Conservation (phyloP, 2,888 invertebrate genomes). For the Drosophila paracracens region DNA sequence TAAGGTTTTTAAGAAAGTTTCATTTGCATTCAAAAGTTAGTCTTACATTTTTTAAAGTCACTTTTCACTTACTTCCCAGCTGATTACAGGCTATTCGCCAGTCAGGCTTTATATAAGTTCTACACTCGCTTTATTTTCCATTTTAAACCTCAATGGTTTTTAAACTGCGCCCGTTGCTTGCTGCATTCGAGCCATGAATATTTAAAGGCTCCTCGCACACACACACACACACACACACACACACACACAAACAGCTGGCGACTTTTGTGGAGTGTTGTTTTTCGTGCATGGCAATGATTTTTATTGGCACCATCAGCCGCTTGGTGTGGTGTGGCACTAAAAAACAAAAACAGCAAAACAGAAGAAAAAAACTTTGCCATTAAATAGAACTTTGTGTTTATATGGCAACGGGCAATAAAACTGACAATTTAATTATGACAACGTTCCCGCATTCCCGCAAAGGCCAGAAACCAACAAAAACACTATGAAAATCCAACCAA, state of each 20-base stretch:
- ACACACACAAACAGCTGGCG: not conserved
- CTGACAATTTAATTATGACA: constrained; percentile 75
- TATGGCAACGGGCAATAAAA: constrained; percentile 62
- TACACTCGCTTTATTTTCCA: not conserved
- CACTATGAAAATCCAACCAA: constrained; percentile 50
- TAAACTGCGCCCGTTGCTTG: constrained; percentile 16
- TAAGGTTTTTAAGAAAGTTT: not conserved
- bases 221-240: not conserved
- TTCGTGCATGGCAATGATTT: constrained; percentile 53
- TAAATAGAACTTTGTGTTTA: constrained; percentile 59
- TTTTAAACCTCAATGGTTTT: constrained; percentile 18
- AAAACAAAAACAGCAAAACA: constrained; percentile 26
- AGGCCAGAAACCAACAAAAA: constrained; percentile 21
- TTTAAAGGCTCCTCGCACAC: constrained; percentile 77
- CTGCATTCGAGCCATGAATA: constrained; percentile 80
- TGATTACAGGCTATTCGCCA: not conserved
- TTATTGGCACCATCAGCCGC: constrained; percentile 42
- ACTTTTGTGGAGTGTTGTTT: constrained; percentile 15
- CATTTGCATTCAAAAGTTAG: not conserved
- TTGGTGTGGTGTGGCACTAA: constrained; percentile 13
- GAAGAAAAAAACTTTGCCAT: constrained; percentile 48
- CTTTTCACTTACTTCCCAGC: no score
- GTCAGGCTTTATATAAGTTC: not conserved
- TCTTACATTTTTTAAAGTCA: not conserved
- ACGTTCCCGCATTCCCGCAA: constrained; percentile 10